Base-by-base conservation (phyloP, 1,140 invertebrate species). In the Cephus cinctus region DNA sequence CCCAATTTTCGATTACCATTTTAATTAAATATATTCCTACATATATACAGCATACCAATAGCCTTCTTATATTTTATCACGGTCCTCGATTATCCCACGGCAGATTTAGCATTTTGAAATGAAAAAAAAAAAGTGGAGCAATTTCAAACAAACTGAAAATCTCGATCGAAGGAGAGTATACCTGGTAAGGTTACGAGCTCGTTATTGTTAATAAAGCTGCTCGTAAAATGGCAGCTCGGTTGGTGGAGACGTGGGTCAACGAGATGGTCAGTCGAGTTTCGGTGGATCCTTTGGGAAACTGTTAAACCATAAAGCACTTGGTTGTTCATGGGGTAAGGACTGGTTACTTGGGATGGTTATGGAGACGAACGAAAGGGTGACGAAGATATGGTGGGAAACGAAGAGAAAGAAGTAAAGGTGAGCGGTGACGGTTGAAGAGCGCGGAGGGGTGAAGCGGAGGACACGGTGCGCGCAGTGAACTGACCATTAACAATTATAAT, bases 401-500 rank as follows among this genome's bases (percentile, higher is more conserved):
- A 8, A 21, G 8, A 19, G 16, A 19, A 9, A 38, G 15, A 38
- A 20, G 6, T 6, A 16, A 38, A 38, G 12, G 11, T 6, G 16
- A 4, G 1, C 15, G 2, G 35, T 6, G 6, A 34, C 40, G 43
- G n/a, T 47, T 31, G 45, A 9, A 27, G 6, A 27, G 25, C 21
- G 38, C 11, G 21, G 15, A 20, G 31, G 15, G 31, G 9, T 4
- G 23, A 22, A 15, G 31, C 31, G 20, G 23, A 18, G 6, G 25
- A 27, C 25, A n/a, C n/a, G n/a, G n/a, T n/a, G 25, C 25, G n/a
- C 15, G 20, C 18, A 19, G 2, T 18, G 43, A 34, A 27, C 27
- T 18, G 62, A 50, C 57, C 68, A 71, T 73, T 68, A 70, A 73
- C 68, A 73, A 71, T 75, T 71, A 66, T 68, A 71, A 70, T 73